A percentile compares a stretch with the other conserved stretches of the same genome.
phyloP scores from a whole-genome alignment of 2,888 invertebrate species.

The Caenorhabditis becei region DNA sequence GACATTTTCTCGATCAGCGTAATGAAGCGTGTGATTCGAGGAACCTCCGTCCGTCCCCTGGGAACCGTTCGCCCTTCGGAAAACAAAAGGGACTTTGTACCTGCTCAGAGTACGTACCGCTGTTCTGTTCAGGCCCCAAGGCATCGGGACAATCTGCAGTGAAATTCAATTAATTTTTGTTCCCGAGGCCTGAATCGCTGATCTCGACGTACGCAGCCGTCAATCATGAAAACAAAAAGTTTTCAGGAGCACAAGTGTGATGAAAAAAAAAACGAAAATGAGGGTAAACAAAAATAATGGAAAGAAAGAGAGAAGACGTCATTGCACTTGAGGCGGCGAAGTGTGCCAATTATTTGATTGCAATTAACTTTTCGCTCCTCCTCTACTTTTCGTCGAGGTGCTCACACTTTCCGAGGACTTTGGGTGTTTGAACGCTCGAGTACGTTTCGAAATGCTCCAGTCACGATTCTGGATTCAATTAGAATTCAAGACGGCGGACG shows the following conservation, averaged over 20 bases:
- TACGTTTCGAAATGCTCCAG: neutral
- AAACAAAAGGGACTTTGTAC: neutral
- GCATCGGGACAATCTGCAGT: neutral
- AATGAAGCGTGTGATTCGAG: conserved; percentile 7
- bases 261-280: neutral
- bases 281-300: conserved; percentile 20
- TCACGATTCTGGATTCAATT: neutral
- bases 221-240: conserved; percentile 2
- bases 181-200: neutral
- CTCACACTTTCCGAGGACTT: neutral
- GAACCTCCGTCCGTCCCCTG: neutral
- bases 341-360: conserved; percentile 46
- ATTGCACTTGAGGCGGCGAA: conserved; percentile 30
- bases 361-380: conserved; percentile 34
- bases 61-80: neutral
- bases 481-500: conserved; percentile 5
- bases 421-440: conserved; percentile 16
- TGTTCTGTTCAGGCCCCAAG: neutral
- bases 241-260: conserved; percentile 6
- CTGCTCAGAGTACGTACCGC: neutral
- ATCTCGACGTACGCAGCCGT: neutral
- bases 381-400: neutral
- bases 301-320: conserved; percentile 24
- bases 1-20: neutral
- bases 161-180: neutral